Base-by-base conservation (phyloP, 2,113 vertebrate species). In the Oenanthe melanoleuca region DNA sequence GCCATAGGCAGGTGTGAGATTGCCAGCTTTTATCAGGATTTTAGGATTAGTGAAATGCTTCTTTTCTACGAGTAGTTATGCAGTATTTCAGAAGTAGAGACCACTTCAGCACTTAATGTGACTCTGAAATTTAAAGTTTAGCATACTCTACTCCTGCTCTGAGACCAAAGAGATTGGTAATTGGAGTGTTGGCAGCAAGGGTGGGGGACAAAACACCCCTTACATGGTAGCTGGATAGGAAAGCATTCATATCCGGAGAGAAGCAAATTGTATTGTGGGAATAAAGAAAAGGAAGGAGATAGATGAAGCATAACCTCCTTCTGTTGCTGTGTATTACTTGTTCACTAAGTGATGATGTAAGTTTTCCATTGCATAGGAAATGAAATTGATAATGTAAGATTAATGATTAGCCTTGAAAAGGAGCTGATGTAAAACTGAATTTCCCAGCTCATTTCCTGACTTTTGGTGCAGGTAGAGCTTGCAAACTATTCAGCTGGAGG, bases 241-340 rank as follows among this genome's bases (percentile, higher is more conserved):
- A 93, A 93, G 72, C 44, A 10, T 82, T 91, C 83, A 21, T 95
- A 88, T 95, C 77, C 45, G 12, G 67, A 92, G 64, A 77, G 75
- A 91, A 81, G 65, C 69, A 89, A 53, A 57, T 86, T 86, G 88
- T 92, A 69, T 69, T 81, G 28, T 86, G 95, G 93, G 88, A 98
- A 96, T 85, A 95, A 95, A 96, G 87, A n/a, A 65, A 28, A 94
- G 92, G 96, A 94, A 93, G 93, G 92, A 86, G 91, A 28, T 69
- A 85, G 92, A 79, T 91, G 93, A 95, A 95, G 79, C 29, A 7
- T 59, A 70, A 78, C 75, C 45, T 96, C 71, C 80, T 91, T 8
- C 74, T 59, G 38, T 77, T 75, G 74, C 52, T 2, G 5, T 31
- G 74, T 74, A 56, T 61, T 81, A 26, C 42, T 90, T 31, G 47